Percentiles rank a stretch among this genome's conserved stretches.
phyloP scores from a whole-genome alignment of 2,888 invertebrate genomes.

The Pyrrhosoma nymphula region DNA sequence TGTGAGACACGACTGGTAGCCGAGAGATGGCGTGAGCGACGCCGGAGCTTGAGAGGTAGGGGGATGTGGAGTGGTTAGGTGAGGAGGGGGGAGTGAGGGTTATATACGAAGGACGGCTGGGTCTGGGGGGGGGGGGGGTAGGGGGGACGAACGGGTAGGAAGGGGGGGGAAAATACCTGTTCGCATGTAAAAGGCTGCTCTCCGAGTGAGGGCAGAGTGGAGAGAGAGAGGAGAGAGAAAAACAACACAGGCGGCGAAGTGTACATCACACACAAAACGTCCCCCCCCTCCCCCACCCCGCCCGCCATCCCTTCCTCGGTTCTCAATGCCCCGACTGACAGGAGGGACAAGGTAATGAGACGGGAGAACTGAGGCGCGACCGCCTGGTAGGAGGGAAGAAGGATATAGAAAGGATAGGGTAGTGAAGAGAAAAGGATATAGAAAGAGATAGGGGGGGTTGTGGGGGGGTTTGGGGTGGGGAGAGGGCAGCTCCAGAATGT shows the following conservation, averaged over 20 bases:
- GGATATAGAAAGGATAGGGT: constrained; percentile 43
- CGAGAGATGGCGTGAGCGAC: constrained; percentile 71
- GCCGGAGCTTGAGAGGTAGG: constrained; percentile 68
- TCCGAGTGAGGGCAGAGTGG: background rate
- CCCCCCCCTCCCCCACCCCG: constrained; percentile 22
- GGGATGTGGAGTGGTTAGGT: background rate
- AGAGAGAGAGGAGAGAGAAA: background rate
- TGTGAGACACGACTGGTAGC: constrained; percentile 49
- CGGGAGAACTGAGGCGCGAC: constrained; percentile 54
- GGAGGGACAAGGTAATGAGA: constrained; percentile 65
- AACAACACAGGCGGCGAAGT: constrained; percentile 66
- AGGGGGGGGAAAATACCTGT: constrained; percentile 46
- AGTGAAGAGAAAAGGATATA: background rate
- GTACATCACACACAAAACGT: constrained; percentile 36
- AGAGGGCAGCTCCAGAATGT: background rate
- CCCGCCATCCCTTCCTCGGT: constrained; percentile 17
- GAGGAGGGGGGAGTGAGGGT: constrained; percentile 29
- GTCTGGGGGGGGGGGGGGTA: constrained; percentile 68
- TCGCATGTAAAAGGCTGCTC: constrained; percentile 55
- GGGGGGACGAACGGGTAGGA: background rate
- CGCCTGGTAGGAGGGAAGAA: background rate
- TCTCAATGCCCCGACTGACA: constrained; percentile 61
- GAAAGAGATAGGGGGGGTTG: constrained; percentile 34
- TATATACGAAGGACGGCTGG: background rate
- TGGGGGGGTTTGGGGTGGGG: no score